These are phyloP conservation scores for Corticium candelabrum DNA, from an alignment of 37 sponge, comb jelly and placozoan species.

Conservation along the genomic window DNA sequence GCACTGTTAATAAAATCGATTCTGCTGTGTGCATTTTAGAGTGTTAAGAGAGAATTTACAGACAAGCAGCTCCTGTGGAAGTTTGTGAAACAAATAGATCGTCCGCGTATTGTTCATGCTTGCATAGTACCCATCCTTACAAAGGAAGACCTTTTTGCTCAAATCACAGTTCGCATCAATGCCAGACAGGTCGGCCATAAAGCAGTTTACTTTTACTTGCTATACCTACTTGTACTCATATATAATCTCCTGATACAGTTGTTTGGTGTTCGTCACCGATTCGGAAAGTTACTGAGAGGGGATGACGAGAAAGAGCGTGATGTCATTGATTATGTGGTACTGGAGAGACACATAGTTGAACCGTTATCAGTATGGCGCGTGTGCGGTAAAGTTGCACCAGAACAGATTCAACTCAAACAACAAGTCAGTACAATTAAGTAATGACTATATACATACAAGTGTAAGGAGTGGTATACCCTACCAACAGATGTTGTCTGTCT, in stretches of 20 bases:
- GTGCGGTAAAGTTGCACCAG: not conserved
- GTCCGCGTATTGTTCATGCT: not conserved
- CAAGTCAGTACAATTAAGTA: no score
- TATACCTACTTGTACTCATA: no score
- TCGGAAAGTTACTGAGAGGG: not conserved
- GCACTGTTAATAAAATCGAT: no score
- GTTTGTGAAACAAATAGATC: not conserved
- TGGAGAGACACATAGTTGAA: not conserved
- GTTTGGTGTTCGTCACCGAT: not conserved
- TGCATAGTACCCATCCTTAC: not conserved
- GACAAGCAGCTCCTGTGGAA: not conserved
- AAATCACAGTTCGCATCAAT: not conserved
- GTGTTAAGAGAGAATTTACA: not conserved
- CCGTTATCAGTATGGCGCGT: not conserved
- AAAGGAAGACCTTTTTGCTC: not conserved
- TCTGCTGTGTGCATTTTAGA: not conserved
- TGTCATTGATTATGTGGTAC: not conserved
- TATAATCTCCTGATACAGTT: not conserved
- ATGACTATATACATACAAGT: no score
- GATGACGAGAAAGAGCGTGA: not conserved
- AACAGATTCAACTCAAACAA: not conserved
- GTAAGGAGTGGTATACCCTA: no score
- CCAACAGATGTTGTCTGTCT: no score
- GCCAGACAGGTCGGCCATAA: not conserved
- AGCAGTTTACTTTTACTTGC: no score